Evolutionary conservation across 2,797 vertebrate genomes (phyloP).

Genomic region (Acanthurus tractus): DNA sequence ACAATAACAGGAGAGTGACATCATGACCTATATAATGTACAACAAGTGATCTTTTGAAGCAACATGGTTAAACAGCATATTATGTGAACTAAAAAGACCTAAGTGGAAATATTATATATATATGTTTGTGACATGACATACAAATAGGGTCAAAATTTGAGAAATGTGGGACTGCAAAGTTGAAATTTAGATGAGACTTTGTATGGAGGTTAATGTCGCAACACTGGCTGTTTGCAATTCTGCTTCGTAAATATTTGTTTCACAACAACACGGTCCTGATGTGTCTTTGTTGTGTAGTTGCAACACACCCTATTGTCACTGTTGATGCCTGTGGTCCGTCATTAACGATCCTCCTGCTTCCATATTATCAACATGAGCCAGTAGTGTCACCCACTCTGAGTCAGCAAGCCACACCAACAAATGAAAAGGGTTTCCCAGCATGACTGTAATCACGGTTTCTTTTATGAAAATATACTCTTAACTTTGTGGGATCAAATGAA

Average conservation of each 20-base stretch:
- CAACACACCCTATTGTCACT: slow-evolving; percentile 46
- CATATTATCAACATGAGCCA: slow-evolving; percentile 50
- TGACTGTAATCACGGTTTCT: slow-evolving; percentile 22
- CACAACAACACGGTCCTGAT: slow-evolving; percentile 58
- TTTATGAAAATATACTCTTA: slow-evolving; percentile 23
- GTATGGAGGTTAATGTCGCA: slow-evolving; percentile 17
- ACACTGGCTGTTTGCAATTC: slow-evolving; percentile 23
- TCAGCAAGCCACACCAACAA: slow-evolving; percentile 63
- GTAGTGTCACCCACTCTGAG: slow-evolving; percentile 52
- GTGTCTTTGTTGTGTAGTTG: slow-evolving; percentile 38
- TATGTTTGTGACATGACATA: not conserved
- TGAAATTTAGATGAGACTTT: slow-evolving; percentile 18
- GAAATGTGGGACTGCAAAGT: not conserved
- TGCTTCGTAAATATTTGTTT: slow-evolving; percentile 50
- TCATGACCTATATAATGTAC: slow-evolving; percentile 51
- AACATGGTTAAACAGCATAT: not conserved
- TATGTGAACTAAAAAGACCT: not conserved
- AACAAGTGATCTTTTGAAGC: slow-evolving; percentile 22
- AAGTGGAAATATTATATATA: no score
- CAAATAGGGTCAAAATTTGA: not conserved
- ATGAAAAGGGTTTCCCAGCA: slow-evolving; percentile 67
- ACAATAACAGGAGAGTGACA: slow-evolving; percentile 63
- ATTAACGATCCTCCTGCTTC: slow-evolving; percentile 45
- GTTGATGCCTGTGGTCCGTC: slow-evolving; percentile 26
- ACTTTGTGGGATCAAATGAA: slow-evolving; percentile 1